Evolutionary conservation across 2,888 invertebrate genomes (phyloP).

Genomic region (Lepidocyrtoides sp.): DNA sequence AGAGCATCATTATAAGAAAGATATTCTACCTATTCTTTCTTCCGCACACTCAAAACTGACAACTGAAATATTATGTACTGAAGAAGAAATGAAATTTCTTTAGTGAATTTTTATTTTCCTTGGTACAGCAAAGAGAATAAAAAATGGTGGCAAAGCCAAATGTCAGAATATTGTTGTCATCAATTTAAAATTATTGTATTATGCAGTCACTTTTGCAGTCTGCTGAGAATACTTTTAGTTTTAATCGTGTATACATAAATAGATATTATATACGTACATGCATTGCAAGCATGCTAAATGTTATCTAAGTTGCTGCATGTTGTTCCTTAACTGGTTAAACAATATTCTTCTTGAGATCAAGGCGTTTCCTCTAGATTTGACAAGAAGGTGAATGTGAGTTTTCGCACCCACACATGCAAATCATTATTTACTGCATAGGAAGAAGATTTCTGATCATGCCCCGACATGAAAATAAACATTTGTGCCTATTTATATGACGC

Average conservation of each 20-base stretch:
- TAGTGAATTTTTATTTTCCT: not conserved
- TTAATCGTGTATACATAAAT: no score
- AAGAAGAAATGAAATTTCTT: not conserved
- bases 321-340: not conserved
- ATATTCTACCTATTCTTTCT: not conserved
- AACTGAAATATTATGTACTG: slow-evolving; percentile 8
- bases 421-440: slow-evolving; percentile 6
- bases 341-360: slow-evolving; percentile 43
- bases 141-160: slow-evolving; percentile 66
- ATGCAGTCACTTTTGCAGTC: not conserved
- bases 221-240: not conserved
- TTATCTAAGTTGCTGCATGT: not conserved
- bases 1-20: slow-evolving; percentile 25
- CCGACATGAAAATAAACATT: slow-evolving; percentile 21
- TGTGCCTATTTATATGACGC: not conserved
- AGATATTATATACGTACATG: not conserved
- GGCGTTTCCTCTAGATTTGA: slow-evolving; percentile 74
- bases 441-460: not conserved
- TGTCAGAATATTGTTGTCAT: slow-evolving; percentile 71
- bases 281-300: no score
- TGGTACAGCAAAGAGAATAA: not conserved
- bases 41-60: not conserved
- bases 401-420: slow-evolving; percentile 71
- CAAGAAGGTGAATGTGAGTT: slow-evolving; percentile 72
- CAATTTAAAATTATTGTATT: slow-evolving; percentile 24